Percentiles rank a stretch among this genome's conserved stretches.
phyloP scores from a whole-genome alignment of 2,888 invertebrate species.

The Auanema sp. region DNA sequence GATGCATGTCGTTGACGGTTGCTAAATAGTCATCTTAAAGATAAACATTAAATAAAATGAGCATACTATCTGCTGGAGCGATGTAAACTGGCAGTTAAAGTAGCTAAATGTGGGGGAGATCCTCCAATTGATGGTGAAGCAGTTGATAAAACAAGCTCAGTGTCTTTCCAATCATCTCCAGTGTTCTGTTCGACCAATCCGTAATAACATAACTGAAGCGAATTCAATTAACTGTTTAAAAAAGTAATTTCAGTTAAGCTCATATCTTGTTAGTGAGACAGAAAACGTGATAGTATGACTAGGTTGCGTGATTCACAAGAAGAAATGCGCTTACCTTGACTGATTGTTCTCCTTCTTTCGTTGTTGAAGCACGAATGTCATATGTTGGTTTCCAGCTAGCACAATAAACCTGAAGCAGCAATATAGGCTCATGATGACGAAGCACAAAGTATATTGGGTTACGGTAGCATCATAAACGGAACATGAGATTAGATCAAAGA shows the following conservation, averaged over 20 bases:
- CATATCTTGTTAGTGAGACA: background rate
- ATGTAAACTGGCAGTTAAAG: constrained; percentile 40
- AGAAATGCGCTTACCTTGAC: constrained; percentile 20
- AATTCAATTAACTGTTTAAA: too few species aligned
- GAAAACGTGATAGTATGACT: background rate
- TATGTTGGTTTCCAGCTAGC: constrained; percentile 67
- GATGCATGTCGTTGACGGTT: constrained; percentile 44
- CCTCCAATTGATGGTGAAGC: constrained; percentile 66
- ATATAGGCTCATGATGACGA: background rate
- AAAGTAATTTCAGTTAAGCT: background rate
- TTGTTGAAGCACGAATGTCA: constrained; percentile 65
- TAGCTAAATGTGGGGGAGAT: constrained; percentile 64
- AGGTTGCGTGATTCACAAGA: background rate
- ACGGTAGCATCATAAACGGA: too few species aligned
- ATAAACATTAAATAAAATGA: constrained; percentile 23
- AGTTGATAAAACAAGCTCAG: constrained; percentile 65
- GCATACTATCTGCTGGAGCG: constrained; percentile 20
- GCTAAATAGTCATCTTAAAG: constrained; percentile 19
- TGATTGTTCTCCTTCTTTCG: constrained; percentile 52
- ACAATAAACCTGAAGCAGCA: constrained; percentile 55
- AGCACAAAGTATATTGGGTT: too few species aligned
- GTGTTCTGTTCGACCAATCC: constrained; percentile 66
- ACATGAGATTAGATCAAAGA: too few species aligned
- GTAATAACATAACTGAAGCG: constrained; percentile 63
- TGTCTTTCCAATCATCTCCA: constrained; percentile 66